Conservation (phyloP, 2,888 invertebrate species). For the Pilophorus perplexus region DNA sequence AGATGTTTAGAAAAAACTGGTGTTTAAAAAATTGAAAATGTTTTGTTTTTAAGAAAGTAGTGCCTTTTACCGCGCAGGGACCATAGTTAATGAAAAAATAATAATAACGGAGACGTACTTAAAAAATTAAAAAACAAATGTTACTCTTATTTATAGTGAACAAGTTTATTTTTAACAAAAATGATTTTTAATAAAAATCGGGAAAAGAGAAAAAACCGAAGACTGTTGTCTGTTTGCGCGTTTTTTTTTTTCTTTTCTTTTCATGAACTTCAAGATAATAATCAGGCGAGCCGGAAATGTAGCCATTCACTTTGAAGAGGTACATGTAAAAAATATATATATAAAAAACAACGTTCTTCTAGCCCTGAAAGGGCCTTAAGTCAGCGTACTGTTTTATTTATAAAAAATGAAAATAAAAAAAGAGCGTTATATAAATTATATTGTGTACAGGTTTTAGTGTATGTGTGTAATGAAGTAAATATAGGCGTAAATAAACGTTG, state of each 20-base stretch:
- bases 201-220: not conserved
- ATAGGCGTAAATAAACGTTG: constrained; percentile 18
- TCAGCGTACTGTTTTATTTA: constrained; percentile 14
- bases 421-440: constrained; percentile 14
- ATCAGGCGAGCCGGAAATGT: too few relatives aligned
- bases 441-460: constrained; percentile 25
- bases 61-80: constrained; percentile 35
- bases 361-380: too few relatives aligned
- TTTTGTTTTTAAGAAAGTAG: constrained; percentile 18
- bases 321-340: too few relatives aligned
- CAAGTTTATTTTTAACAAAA: constrained; percentile 13
- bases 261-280: too few relatives aligned
- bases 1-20: too few relatives aligned
- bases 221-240: too few relatives aligned
- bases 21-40: too few relatives aligned
- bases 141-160: constrained; percentile 10
- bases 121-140: not conserved
- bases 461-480: not conserved
- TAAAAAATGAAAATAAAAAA: too few relatives aligned
- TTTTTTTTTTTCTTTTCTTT: too few relatives aligned
- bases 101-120: constrained; percentile 17
- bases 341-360: too few relatives aligned
- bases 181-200: constrained; percentile 1
- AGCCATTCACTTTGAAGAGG: too few relatives aligned
- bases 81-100: constrained; percentile 16